Base-by-base conservation (phyloP, 1,140 invertebrate species). In the Heliconius hermathena region DNA sequence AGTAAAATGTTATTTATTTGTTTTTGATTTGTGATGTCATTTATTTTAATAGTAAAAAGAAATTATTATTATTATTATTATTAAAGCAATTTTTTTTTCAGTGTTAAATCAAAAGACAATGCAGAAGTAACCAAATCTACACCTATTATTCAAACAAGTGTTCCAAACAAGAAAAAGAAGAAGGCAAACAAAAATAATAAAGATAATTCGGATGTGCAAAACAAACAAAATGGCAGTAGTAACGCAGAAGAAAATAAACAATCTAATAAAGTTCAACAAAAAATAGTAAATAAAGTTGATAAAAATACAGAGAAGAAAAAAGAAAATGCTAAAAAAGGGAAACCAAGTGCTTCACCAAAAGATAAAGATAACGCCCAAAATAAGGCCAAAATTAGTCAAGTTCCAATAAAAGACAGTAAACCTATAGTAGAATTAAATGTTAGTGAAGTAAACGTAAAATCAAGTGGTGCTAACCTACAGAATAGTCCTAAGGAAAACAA, bases 401-500 rank as follows among this genome's bases (percentile, higher is more conserved):
- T 5, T 1, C 60, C 60, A 66, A 9, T 13, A 26, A 66, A 66
- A 13, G 60, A 66, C 8, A 66, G 1, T 13, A 18, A 72, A 70
- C 18, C 41, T 29, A 73, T 57, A 72, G 60, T 20, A 49, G 36
- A 26, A 22, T 20, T 18, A 18, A 75, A 71, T 46, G 36, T 22
- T 20, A 46, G 41, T 33, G 26, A 70, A 76, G 38, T 26, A 41
- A 71, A 73, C 26, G 9, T 36, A 4, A 46, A 46, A 13, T 29
- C 33, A 22, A 77, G 41, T 46, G 38, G 60, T 36, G 29, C n/a
- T 20, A 72, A 80, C 13, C 57, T 36, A 22, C 36, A 36, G 46
- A 46, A 22, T 54, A 77, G 72, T 73, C 79, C 79, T 16, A 83
- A 82, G 11, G 80, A 76, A 71, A 80, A 81, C 54, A 80, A 76